Evolutionary conservation across 2,113 vertebrate species (phyloP), one percentile per base, ranked within the genome.

Genomic region (Barbus barbus): DNA sequence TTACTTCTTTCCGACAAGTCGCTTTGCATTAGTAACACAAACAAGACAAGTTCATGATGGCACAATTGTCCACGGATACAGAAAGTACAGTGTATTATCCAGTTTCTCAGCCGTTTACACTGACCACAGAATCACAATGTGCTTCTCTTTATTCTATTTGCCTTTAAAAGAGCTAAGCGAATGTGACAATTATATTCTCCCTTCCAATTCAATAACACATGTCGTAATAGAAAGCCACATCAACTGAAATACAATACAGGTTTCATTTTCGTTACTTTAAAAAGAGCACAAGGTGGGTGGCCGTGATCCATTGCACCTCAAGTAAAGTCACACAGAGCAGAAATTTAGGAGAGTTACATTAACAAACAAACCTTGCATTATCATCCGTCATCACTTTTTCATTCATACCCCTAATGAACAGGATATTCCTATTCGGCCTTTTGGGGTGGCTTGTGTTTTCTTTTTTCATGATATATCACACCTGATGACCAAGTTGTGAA

Each of bases 241-340:
- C 14, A 51, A 33, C 46, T 58, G 36, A 77, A 88, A 84, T 84
- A 83, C n/a, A 53, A 71, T 77, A 78, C 84, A 76, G 46, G n/a
- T 48, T 75, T 75, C 14, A 60, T 75, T 84, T 80, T 80, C 36
- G 4, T 48, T 44, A 53, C 58, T 11, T 56, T 44, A 74, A 72
- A 84, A 60, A 65, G 28, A 67, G n/a, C 69, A 63, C 65, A 36
- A 51, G 72, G 80, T 86, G 80, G 83, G 87, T 86, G 87, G 85
- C 33, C 82, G 51, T 75, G 61, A 60, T 74, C 41, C 76, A 36
- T 33, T 63, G 41, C 65, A 83, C 26, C 69, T 85, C 46, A 85
- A 60, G 44, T 33, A 33, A 63, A 72, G 33, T 56, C 26, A 67
- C 41, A 79, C 36, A 69, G 58, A 67, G 53, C 78, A 38, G 46